Evolutionary conservation across 2,113 vertebrate species (phyloP).

Genomic region (Leptodactylus fuscus): DNA sequence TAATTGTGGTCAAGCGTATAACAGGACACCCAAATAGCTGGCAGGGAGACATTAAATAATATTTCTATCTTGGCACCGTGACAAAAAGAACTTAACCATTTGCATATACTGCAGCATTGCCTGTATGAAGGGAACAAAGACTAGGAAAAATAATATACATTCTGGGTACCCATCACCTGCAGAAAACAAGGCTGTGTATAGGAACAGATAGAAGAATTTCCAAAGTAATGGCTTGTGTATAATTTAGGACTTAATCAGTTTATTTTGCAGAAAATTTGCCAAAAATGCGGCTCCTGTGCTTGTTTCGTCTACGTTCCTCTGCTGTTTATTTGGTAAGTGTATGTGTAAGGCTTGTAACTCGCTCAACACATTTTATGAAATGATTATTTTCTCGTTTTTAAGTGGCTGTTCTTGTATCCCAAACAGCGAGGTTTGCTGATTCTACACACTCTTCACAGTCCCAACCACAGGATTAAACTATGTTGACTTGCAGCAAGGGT

Average conservation of each 20-base stretch:
- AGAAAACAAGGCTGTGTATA: not conserved
- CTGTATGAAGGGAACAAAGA: not conserved
- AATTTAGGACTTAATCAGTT: not conserved
- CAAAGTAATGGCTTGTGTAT: not conserved
- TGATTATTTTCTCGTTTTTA: constrained; percentile 37
- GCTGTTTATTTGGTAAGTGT: constrained; percentile 1
- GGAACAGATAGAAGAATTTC: not conserved
- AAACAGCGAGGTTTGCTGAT: not conserved
- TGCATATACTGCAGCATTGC: constrained; percentile 3
- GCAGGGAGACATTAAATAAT: constrained; percentile 51
- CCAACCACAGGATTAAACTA: constrained; percentile 44
- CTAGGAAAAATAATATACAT: not conserved
- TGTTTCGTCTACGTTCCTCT: not conserved
- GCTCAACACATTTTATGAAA: constrained; percentile 15
- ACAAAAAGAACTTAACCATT: constrained; percentile 21
- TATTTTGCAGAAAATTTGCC: not conserved
- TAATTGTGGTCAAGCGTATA: constrained; percentile 46
- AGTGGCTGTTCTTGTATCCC: constrained; percentile 7
- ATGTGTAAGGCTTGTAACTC: constrained; percentile 23
- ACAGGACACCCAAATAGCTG: constrained; percentile 56
- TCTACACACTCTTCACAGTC: constrained; percentile 39
- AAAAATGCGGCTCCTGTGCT: constrained; percentile 15
- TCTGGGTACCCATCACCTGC: not conserved
- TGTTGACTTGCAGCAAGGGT: constrained; percentile 36
- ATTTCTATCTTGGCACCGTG: constrained; percentile 47